A percentile compares a stretch with the other conserved stretches of the same genome.
Conservation (phyloP, 2,797 vertebrate genomes). For the Pantherophis vulpinus region DNA sequence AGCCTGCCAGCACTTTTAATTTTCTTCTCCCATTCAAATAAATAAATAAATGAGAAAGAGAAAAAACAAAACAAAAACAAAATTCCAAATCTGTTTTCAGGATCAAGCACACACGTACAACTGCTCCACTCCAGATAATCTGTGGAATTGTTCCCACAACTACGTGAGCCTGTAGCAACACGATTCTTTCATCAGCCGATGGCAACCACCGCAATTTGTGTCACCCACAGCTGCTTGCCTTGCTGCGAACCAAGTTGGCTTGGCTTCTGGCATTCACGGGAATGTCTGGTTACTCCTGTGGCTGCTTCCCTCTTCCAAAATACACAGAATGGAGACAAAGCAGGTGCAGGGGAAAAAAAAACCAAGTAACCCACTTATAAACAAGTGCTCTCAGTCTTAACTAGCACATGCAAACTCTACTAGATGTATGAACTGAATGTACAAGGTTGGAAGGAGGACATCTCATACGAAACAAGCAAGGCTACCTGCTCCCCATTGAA, state of each 20-base stretch:
- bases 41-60: not conserved
- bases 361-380: not conserved
- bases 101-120: not conserved
- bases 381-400: accelerated
- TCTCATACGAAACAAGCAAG: not conserved
- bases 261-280: not conserved
- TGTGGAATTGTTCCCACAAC: not conserved
- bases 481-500: not conserved
- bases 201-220: not conserved
- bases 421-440: accelerated
- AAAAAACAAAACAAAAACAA: too few species aligned
- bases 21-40: not conserved
- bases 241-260: not conserved
- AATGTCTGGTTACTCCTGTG: not conserved
- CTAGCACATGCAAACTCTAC: not conserved
- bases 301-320: not conserved
- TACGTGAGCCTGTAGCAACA: not conserved
- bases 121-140: not conserved
- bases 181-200: not conserved
- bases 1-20: not conserved
- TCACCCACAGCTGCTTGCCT: not conserved
- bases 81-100: accelerated
- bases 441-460: not conserved
- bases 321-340: not conserved
- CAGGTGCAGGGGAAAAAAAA: accelerated